These are phyloP conservation scores for Centropus unirufus DNA, from an alignment of 2,113 vertebrate species.

Conservation along the genomic window DNA sequence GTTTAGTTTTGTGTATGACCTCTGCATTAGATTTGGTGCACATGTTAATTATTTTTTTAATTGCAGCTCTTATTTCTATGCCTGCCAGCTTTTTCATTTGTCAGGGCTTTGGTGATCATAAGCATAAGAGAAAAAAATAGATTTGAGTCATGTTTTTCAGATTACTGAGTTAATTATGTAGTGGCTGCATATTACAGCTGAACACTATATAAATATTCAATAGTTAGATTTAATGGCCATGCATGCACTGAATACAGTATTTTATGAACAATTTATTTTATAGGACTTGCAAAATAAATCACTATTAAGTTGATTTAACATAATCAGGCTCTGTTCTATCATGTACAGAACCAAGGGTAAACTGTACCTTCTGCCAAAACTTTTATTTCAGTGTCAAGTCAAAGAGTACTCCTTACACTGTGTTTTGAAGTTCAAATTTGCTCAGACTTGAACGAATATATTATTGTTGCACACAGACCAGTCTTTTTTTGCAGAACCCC, in stretches of 20 bases:
- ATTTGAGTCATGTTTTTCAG: slow-evolving; percentile 6
- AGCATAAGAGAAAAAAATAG: background rate
- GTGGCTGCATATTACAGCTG: background rate
- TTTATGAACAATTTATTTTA: background rate
- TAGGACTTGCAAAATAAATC: background rate
- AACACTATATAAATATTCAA: background rate
- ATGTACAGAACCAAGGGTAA: background rate
- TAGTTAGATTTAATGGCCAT: background rate
- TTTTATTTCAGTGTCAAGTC: background rate
- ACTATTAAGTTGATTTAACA: background rate
- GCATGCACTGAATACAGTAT: background rate
- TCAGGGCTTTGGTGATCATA: slow-evolving; percentile 6
- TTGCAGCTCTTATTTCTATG: slow-evolving; percentile 15
- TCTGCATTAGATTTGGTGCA: background rate
- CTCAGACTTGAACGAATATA: background rate
- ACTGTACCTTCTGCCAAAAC: background rate
- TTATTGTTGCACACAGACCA: background rate
- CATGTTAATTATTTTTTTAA: slow-evolving; percentile 29
- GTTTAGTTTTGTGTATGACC: background rate
- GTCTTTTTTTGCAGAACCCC: background rate
- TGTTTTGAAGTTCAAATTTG: background rate
- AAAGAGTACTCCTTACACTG: background rate
- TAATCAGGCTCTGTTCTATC: background rate
- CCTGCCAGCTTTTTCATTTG: background rate
- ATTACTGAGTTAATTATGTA: slow-evolving; percentile 22